Evolutionary conservation across 2,113 vertebrate species (phyloP).

Genomic region (Rana temporaria): DNA sequence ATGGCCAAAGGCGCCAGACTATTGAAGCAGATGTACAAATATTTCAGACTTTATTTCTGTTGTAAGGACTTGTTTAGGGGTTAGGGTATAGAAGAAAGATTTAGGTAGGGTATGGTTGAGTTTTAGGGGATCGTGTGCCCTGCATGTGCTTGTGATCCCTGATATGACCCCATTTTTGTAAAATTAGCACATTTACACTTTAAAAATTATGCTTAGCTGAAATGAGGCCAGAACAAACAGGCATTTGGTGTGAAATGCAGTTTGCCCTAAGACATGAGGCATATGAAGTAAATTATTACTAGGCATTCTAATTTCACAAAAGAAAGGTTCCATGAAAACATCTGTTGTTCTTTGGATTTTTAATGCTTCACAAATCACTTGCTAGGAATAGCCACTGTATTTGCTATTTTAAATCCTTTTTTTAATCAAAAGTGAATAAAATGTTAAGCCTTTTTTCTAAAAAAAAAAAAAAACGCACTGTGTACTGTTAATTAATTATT

Average conservation of each 20-base stretch:
- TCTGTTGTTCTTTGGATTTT: slow-evolving; percentile 32
- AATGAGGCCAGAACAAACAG: background rate
- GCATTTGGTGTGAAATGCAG: slow-evolving; percentile 17
- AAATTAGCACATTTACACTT: background rate
- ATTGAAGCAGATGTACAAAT: no score
- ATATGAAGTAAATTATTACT: slow-evolving; percentile 36
- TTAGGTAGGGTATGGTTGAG: no score
- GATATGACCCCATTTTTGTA: background rate
- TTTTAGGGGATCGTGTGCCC: no score
- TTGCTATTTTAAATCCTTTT: slow-evolving; percentile 3
- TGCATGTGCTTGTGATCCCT: background rate
- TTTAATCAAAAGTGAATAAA: background rate
- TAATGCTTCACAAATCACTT: slow-evolving; percentile 40
- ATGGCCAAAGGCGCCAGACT: no score
- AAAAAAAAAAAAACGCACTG: no score
- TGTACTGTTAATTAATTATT: no score
- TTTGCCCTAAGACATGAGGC: slow-evolving; percentile 23
- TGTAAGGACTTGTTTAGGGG: no score
- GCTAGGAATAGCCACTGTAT: background rate
- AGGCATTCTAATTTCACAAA: slow-evolving; percentile 31
- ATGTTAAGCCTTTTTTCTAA: background rate
- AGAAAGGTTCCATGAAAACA: slow-evolving; percentile 27
- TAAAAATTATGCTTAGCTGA: background rate
- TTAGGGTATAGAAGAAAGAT: no score
- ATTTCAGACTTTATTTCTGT: no score